Evolutionary conservation across 2,888 invertebrate species (phyloP).

Genomic region (Philonicus albiceps): DNA sequence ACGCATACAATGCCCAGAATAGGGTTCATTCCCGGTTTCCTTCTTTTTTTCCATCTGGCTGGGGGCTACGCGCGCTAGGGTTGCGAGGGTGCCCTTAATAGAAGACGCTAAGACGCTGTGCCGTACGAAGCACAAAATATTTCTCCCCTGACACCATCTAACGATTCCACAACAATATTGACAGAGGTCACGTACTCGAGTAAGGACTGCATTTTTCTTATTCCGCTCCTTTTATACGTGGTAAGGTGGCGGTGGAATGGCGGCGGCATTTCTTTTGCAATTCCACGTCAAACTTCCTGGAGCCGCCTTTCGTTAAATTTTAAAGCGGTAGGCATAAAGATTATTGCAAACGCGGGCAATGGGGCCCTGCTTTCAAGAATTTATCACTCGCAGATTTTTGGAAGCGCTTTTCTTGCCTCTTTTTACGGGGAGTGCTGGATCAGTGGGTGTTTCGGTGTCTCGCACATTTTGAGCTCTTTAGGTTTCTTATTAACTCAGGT

Average conservation of each 20-base stretch:
- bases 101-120: constrained; percentile 30
- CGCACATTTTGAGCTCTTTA: neutral
- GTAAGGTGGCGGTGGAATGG: neutral
- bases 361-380: neutral
- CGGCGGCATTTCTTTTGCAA: constrained; percentile 2
- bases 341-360: constrained; percentile 2
- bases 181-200: constrained; percentile 48
- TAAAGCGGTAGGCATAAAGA: constrained; percentile 25
- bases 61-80: neutral
- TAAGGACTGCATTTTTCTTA: constrained; percentile 46
- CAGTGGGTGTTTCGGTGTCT: neutral
- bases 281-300: constrained; percentile 17
- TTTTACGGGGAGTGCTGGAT: neutral
- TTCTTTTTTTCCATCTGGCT: constrained; percentile 1
- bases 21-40: constrained; percentile 17
- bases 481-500: neutral
- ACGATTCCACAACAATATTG: constrained; percentile 46
- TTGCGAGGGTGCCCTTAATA: neutral
- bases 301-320: constrained; percentile 7
- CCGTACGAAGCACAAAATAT: constrained; percentile 38
- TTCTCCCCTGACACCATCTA: constrained; percentile 45
- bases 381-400: neutral
- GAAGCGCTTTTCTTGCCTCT: neutral
- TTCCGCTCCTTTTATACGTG: constrained; percentile 21
- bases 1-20: constrained; percentile 43